Conservation (phyloP, 53 echinoderm and acorn worm genomes). For the Holothuria leucospilota region DNA sequence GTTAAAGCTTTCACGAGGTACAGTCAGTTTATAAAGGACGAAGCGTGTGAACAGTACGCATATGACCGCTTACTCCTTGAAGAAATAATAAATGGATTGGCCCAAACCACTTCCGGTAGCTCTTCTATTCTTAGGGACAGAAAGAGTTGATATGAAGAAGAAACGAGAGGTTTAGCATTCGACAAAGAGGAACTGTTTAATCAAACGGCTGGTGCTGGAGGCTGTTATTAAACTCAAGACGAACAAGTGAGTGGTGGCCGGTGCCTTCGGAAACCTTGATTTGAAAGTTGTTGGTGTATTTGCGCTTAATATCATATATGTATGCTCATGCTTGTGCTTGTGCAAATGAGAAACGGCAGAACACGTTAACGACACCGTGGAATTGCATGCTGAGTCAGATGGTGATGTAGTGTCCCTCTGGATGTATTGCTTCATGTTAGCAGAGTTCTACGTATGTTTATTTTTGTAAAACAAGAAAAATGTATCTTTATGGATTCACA, state of each 20-base stretch:
- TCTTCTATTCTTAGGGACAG: too few relatives aligned
- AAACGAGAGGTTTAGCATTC: neutral
- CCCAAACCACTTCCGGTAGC: too few relatives aligned
- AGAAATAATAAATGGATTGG: too few relatives aligned
- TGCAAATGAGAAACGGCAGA: neutral
- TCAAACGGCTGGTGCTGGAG: conserved; percentile 42
- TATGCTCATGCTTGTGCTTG: neutral
- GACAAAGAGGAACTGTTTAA: conserved; percentile 30
- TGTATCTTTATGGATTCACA: conserved; percentile 39
- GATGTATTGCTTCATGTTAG: conserved; percentile 29
- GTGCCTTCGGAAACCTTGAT: conserved; percentile 37
- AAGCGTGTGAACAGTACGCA: neutral
- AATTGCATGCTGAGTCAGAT: too few relatives aligned
- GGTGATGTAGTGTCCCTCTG: neutral
- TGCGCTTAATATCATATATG: conserved; percentile 23
- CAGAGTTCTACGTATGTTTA: conserved; percentile 42
- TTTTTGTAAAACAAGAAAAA: conserved; percentile 44
- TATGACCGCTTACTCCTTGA: too few relatives aligned
- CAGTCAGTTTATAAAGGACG: conserved; percentile 10
- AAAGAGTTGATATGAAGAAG: too few relatives aligned
- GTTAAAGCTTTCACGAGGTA: neutral
- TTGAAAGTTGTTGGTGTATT: neutral
- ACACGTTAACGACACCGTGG: too few relatives aligned
- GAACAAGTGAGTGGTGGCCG: neutral
- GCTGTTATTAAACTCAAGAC: conserved; percentile 16